Conservation (phyloP, 2,113 vertebrate species). For the Hypomesus transpacificus region DNA sequence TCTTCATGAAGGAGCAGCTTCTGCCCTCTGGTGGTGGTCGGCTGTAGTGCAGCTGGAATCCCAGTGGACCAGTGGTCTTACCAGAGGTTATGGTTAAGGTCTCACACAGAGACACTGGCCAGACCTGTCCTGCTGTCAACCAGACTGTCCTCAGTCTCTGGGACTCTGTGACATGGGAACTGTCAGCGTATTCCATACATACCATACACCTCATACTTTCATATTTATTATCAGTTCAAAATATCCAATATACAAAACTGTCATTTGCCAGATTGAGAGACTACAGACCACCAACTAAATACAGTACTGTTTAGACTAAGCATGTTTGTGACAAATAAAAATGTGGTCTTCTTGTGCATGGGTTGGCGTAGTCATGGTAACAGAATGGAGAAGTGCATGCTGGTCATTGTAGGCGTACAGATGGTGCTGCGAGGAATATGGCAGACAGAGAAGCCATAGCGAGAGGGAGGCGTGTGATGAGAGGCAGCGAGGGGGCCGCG, state of each 20-base stretch:
- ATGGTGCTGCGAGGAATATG: conserved; percentile 24
- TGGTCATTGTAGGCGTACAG: conserved; percentile 1
- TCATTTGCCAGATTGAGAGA: not conserved
- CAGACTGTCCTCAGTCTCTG: too few species aligned
- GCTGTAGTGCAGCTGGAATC: too few species aligned
- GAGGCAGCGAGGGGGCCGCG: conserved; percentile 22
- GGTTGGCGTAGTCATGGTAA: not conserved
- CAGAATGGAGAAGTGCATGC: conserved; percentile 11
- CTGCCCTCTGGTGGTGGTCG: conserved; percentile 68
- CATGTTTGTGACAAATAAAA: too few species aligned
- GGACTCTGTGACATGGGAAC: too few species aligned
- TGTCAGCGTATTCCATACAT: not conserved
- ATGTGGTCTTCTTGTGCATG: too few species aligned
- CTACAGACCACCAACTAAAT: too few species aligned
- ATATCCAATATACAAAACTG: not conserved
- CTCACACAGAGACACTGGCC: too few species aligned
- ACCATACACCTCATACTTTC: not conserved
- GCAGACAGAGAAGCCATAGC: conserved; percentile 22
- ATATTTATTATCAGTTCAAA: conserved; percentile 2
- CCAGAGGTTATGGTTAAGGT: too few species aligned
- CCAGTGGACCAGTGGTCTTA: too few species aligned
- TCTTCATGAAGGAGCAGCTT: conserved; percentile 81
- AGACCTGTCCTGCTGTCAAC: too few species aligned
- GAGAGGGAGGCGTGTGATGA: conserved; percentile 29
- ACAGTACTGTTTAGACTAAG: too few species aligned